phyloP scores from a whole-genome alignment of 2,888 invertebrate species.

The Acrobasis consociella region DNA sequence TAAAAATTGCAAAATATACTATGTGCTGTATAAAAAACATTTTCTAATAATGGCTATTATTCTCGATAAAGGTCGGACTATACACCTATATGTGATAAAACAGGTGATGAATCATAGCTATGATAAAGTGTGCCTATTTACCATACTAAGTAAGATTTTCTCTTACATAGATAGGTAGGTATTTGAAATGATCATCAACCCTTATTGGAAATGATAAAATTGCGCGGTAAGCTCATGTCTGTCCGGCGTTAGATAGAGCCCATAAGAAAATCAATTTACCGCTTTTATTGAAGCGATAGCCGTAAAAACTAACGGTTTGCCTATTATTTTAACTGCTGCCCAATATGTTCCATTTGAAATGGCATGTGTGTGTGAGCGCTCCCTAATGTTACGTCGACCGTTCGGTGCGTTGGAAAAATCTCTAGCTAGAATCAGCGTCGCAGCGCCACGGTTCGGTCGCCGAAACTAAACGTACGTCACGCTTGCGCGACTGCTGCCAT shows the following conservation, averaged over 20 bases:
- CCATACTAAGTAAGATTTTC: too few species aligned
- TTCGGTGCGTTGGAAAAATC: conserved; percentile 79
- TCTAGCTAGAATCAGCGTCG: conserved; percentile 77
- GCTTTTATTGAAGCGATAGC: conserved; percentile 24
- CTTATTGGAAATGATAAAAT: conserved; percentile 8
- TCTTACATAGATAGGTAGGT: too few species aligned
- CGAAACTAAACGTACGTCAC: conserved; percentile 72
- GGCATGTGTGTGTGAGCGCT: conserved; percentile 62
- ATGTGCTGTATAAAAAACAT: too few species aligned
- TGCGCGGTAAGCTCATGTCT: not conserved
- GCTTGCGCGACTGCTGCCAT: conserved; percentile 63
- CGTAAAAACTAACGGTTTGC: conserved; percentile 26
- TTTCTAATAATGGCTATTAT: too few species aligned
- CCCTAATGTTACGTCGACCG: conserved; percentile 64
- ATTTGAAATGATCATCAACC: too few species aligned
- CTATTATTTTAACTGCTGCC: conserved; percentile 36
- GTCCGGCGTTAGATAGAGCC: not conserved
- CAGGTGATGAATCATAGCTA: too few species aligned
- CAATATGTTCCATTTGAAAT: conserved; percentile 39
- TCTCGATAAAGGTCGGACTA: too few species aligned
- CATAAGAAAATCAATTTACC: conserved; percentile 19
- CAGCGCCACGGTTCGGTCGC: conserved; percentile 77
- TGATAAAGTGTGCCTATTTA: too few species aligned
- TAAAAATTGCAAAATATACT: too few species aligned
- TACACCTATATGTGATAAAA: too few species aligned